A percentile compares a stretch with the other conserved stretches of the same genome.
phyloP scores from a whole-genome alignment of 2,888 invertebrate species.

The Philonicus albiceps region DNA sequence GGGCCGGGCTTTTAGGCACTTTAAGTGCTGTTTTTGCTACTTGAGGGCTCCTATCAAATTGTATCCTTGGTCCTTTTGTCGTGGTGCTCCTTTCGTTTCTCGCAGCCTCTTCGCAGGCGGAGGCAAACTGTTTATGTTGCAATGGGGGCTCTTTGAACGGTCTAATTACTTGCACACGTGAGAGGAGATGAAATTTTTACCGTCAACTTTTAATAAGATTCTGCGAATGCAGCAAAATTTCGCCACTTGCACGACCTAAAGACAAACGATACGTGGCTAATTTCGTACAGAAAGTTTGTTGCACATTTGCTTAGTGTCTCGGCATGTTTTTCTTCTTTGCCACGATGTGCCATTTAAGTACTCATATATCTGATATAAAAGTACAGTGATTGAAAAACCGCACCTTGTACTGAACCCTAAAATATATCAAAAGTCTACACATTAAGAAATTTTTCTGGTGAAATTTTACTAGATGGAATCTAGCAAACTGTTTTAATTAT shows the following conservation, averaged over 20 bases:
- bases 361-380: neutral
- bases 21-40: conserved; percentile 45
- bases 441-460: no score
- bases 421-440: neutral
- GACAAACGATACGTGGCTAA: neutral
- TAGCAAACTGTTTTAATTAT: no score
- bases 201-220: conserved; percentile 28
- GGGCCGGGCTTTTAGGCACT: conserved; percentile 46
- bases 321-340: neutral
- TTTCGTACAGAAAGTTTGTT: neutral
- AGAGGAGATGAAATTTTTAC: conserved; percentile 8
- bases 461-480: no score
- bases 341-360: neutral
- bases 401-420: neutral
- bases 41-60: neutral
- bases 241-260: neutral
- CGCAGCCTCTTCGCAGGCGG: conserved; percentile 38
- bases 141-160: conserved; percentile 20
- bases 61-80: neutral
- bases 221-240: neutral
- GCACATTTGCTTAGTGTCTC: neutral
- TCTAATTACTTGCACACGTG: conserved; percentile 33
- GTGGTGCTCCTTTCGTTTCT: conserved; percentile 18
- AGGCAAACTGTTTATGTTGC: conserved; percentile 16
- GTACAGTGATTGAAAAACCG: neutral